Base-by-base conservation (phyloP, 2,888 invertebrate genomes). In the Lasius fuliginosus region DNA sequence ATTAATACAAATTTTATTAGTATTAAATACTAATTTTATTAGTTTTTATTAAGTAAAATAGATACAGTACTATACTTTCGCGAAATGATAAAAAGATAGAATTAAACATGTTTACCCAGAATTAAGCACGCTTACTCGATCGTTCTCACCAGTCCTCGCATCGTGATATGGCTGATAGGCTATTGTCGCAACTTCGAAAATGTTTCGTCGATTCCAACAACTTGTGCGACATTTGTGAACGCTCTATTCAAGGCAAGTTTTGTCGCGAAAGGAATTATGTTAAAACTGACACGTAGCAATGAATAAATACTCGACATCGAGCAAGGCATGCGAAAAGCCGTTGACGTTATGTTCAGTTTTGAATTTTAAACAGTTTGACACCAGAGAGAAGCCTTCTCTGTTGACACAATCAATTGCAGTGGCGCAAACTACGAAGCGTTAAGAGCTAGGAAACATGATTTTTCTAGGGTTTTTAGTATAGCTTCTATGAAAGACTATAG, bases 261-360 rank as follows among this genome's bases (percentile, higher is more conserved):
- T 12, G 11, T 42, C 30, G 15, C 5, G 30, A n/a, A 15, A 11
- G n/a, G 8, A 65, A 40, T 1, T 9, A 6, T 6, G 11, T 27
- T 3, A 46, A 46, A 36, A 67, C 23, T 12, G 3, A 77, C 23
- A 6, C 33, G 1, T 9, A 3, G n/a, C 1, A 18, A 23, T 36
- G 1, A 77, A 18, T 3, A 6, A 49, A 23, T 12, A 27, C 56
- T 40, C 77, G 8, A n/a, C 60, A 18, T n/a, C 3, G 1, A 6
- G 18, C 40, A 12, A 56, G 0, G 15, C 30, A 69, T 12, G 27
- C 27, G 23, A 1, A 42, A 11, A 58, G 11, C 71, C 71, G 71
- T 79, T 77, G 30, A 23, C 77, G 58, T 71, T 49, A 49, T 71
- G 46, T 56, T 36, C 12, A 62, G 71, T 36, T 81, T 81, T 36